phyloP scores from a whole-genome alignment of 2,113 vertebrate genomes.

The Agapornis roseicollis region DNA sequence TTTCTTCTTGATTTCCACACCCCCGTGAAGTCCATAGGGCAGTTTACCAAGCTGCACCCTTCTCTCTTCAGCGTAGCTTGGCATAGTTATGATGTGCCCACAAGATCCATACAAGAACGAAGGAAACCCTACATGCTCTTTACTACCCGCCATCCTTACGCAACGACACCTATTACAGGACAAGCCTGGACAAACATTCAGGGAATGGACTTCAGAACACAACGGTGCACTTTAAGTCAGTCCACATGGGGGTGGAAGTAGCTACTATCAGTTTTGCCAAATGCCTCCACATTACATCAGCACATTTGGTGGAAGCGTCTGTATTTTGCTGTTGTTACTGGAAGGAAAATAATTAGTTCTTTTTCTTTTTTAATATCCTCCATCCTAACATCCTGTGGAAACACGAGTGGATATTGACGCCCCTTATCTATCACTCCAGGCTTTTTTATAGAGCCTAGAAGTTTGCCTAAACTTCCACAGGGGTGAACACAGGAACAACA shows the following conservation, averaged over 20 bases:
- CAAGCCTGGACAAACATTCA: conserved; percentile 40
- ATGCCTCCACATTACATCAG: background rate
- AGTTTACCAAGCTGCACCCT: background rate
- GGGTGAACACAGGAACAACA: background rate
- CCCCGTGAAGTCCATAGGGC: background rate
- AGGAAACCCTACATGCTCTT: background rate
- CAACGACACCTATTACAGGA: background rate
- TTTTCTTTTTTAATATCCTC: background rate
- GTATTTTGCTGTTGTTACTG: background rate
- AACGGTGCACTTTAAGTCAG: background rate
- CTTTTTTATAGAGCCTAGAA: background rate
- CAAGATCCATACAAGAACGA: background rate
- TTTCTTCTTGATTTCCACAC: background rate
- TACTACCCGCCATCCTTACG: background rate
- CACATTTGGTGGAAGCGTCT: background rate
- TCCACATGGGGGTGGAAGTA: background rate
- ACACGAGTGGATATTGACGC: background rate
- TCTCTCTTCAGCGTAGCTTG: background rate
- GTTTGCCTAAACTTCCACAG: background rate
- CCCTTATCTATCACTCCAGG: background rate
- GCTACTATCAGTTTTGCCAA: background rate
- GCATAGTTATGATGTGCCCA: background rate
- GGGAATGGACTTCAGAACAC: conserved; percentile 12
- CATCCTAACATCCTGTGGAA: background rate
- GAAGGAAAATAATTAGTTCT: background rate